Base-by-base conservation (phyloP, 1,140 invertebrate species). In the Drosophila murphyi region DNA sequence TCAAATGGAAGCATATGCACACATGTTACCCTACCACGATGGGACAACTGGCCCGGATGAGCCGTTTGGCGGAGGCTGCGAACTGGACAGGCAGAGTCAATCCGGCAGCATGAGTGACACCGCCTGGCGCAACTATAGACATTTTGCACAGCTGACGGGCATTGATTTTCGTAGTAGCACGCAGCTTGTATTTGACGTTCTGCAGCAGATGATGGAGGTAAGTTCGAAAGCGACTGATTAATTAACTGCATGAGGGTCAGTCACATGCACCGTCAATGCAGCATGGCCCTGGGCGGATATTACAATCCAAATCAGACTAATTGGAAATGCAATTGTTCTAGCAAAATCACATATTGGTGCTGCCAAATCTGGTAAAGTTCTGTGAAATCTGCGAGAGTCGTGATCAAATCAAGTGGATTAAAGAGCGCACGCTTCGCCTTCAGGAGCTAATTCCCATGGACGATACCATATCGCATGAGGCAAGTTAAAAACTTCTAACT, bases 181-280 rank as follows among this genome's bases (percentile, higher is more conserved):
- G 32, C 92, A 92, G 76, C 62, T 92, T 70, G 91, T 92, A 20
- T 92, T 91, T 63, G 92, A 92, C 79, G 81, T 92, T 61, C 77
- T 92, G 62, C 90, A 91, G 75, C 92, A 92, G 80, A 90, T 92
- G 78, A 91, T 92, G 80, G 92, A 92, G 90, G 92, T 92, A 60
- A 76, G 87, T 90, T 37, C 28, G 43, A 3, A 10, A 35, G 37
- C 20, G 28, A 61, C 48, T 48, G 57, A 20, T 20, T 60, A 64
- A 54, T 63, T 62, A 70, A 72, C 62, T 32, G 68, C 81, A 70
- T 60, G 47, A 69, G 45, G 48, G 41, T 48, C 65, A 28, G 45
- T 59, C 43, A 60, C 29, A 29, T 39, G 43, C 55, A 51, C 52
- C 39, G 20, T 63, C 68, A 50, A 62, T 65, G 73, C 45, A 45